Evolutionary conservation across 2,113 vertebrate genomes (phyloP).

Genomic region (Phrynosoma platyrhinos): DNA sequence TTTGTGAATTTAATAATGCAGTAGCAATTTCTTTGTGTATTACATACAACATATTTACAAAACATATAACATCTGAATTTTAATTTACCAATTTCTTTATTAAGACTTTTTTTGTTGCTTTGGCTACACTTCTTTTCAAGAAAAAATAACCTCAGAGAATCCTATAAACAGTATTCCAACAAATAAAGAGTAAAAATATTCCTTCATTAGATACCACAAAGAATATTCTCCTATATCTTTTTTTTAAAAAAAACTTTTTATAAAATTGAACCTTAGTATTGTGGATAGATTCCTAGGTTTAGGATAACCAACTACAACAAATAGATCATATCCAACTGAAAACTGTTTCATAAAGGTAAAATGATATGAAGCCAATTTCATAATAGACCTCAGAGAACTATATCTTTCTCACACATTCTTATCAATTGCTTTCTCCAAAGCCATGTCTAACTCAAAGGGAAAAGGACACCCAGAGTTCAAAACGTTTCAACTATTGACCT

Average conservation of each 20-base stretch:
- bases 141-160: neutral
- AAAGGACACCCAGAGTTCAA: too few relatives aligned
- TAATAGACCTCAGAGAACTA: neutral
- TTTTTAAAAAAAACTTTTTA: neutral
- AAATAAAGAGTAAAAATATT: neutral
- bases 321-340: neutral
- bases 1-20: neutral
- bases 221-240: neutral
- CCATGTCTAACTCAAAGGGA: too few relatives aligned
- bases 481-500: neutral
- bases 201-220: neutral
- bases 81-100: neutral
- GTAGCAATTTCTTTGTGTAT: neutral
- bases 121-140: neutral
- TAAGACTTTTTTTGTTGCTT: neutral
- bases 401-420: neutral
- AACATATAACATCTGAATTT: neutral
- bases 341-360: neutral
- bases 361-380: neutral
- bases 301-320: neutral
- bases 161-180: neutral
- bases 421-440: neutral
- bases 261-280: neutral
- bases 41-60: neutral
- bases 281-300: neutral